Evolutionary conservation across 2,888 invertebrate genomes (phyloP), one percentile per base, ranked within the genome.

Genomic region (Tromatobia lineatoria): DNA sequence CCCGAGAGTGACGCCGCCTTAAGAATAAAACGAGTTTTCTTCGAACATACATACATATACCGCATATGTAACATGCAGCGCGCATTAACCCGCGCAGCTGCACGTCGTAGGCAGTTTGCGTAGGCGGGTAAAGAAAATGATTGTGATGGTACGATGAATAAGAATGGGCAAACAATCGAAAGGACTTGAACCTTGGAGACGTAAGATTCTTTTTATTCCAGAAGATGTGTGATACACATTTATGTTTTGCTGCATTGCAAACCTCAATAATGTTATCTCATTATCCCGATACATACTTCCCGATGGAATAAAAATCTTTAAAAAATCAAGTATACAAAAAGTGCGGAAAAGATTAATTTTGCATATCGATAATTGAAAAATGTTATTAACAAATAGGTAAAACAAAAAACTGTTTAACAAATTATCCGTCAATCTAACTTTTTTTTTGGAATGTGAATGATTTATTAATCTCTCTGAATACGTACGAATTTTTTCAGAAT

Each of bases 41-140:
- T n/a, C n/a, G 29, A 57, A 10, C 59, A 34, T 34, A 59, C 34
- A 34, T 4, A 34, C 34, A 34, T 34, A 59, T n/a, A 34, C 29
- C 18, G 20, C 20, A 6, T 23, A 20, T 20, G 20, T 15, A 34
- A 18, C 42, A 66, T 38, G 11, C 20, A 10, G 11, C 20, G 23
- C 52, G 54, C 38, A 59, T 34, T 69, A 67, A 59, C 10, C 54
- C 57, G 42, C 47, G 47, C 47, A 59, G 69, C 69, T 15, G 64
- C 52, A n/a, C 23, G 59, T 25, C 69, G 77, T 77, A 69, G 77
- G 77, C 13, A 20, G 77, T 59, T 59, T 7, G 69, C 69, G 77
- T 77, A 45, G 77, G 77, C 59, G 77, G 15, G 25, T n/a, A 59
- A 77, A 8, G 59, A 59, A 57, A 8, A 18, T 29, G 34, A 47